A percentile compares a stretch with the other conserved stretches of the same genome.
phyloP scores from a whole-genome alignment of 2,797 vertebrate species.

The Dermochelys coriacea region DNA sequence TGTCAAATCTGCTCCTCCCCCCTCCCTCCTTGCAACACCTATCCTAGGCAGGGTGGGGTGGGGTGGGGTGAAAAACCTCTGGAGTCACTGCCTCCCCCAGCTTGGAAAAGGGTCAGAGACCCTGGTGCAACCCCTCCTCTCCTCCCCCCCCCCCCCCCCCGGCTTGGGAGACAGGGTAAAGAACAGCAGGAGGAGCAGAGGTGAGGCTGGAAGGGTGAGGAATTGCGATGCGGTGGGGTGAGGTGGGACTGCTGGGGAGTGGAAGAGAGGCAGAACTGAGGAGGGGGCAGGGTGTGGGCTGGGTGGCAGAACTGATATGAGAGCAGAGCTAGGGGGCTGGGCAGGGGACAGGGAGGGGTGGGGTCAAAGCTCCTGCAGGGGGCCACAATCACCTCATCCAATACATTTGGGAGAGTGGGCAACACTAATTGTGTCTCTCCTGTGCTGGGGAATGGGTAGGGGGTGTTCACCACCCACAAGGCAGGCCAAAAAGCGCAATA shows the following conservation, averaged over 20 bases:
- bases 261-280: background rate
- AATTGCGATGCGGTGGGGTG: background rate
- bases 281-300: background rate
- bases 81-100: background rate
- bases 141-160: no score
- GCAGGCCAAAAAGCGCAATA: background rate
- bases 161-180: background rate
- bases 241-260: no score
- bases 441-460: background rate
- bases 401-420: background rate
- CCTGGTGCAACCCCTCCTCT: background rate
- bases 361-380: background rate
- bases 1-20: background rate
- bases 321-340: background rate
- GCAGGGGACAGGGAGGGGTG: background rate
- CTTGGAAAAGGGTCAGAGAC: background rate
- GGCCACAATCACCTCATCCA: background rate
- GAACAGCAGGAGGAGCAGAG: background rate
- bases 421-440: background rate
- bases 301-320: background rate
- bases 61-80: background rate
- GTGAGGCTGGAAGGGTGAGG: background rate
- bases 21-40: background rate
- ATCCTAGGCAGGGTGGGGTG: background rate
- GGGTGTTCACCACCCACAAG: no score